Evolutionary conservation across 2,113 vertebrate species (phyloP).

Genomic region (Nothoprocta perdicaria): DNA sequence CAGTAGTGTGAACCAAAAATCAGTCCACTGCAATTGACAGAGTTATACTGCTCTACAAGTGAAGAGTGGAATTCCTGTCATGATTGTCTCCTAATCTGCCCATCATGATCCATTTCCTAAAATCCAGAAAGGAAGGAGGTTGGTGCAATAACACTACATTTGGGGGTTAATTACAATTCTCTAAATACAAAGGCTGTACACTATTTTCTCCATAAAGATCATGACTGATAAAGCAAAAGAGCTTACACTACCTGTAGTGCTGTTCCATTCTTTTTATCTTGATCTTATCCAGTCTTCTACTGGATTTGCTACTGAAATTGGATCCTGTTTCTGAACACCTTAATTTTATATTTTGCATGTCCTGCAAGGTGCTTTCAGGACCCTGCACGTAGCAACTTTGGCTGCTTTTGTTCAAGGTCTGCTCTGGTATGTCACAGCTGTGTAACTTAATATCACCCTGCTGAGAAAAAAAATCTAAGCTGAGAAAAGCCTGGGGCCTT

Average conservation of each 20-base stretch:
- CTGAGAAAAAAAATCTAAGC: neutral
- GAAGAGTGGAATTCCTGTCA: neutral
- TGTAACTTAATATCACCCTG: neutral
- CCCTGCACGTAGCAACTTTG: too few species aligned
- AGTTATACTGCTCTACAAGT: neutral
- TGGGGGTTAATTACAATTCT: neutral
- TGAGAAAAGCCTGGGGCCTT: neutral
- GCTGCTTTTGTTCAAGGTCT: too few species aligned
- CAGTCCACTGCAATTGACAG: neutral
- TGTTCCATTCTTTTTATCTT: neutral
- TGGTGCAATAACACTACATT: neutral
- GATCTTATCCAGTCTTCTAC: neutral
- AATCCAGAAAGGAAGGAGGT: neutral
- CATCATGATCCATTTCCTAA: neutral
- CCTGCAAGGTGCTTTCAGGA: too few species aligned
- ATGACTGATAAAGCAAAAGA: neutral
- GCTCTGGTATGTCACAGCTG: neutral
- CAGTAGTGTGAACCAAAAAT: fast-evolving
- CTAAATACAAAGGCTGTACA: neutral
- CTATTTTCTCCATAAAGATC: neutral
- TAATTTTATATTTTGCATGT: neutral
- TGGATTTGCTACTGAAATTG: neutral
- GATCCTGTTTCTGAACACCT: neutral
- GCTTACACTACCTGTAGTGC: neutral
- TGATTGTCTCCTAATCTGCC: neutral